These are phyloP conservation scores for Dynastes maya DNA, from an alignment of 2,888 invertebrate genomes.

Conservation along the genomic window DNA sequence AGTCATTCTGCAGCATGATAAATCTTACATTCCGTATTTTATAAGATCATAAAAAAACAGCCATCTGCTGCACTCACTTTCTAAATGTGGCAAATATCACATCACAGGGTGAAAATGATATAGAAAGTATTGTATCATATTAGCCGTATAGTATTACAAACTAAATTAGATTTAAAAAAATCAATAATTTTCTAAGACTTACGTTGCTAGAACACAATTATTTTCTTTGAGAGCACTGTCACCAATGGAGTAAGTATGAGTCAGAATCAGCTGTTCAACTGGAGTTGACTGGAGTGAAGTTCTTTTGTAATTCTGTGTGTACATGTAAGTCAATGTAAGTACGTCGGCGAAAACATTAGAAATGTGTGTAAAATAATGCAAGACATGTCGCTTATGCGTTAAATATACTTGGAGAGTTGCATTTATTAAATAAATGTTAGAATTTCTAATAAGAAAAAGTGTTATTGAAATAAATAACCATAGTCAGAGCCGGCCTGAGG, in stretches of 20 bases:
- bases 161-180: conserved; percentile 22
- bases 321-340: background rate
- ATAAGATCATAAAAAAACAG: conserved; percentile 11
- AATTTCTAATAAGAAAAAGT: conserved; percentile 36
- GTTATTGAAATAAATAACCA: background rate
- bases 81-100: background rate
- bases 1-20: background rate
- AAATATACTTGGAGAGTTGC: conserved; percentile 11
- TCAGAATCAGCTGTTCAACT: conserved; percentile 41
- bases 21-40: conserved; percentile 12
- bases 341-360: background rate
- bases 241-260: background rate
- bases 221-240: background rate
- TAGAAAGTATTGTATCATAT: background rate
- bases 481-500: background rate
- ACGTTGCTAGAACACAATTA: conserved; percentile 34
- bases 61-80: conserved; percentile 27
- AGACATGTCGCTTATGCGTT: background rate
- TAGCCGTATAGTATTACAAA: background rate
- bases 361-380: background rate
- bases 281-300: conserved; percentile 11
- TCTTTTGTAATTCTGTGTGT: background rate
- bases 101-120: background rate
- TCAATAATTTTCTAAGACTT: conserved; percentile 34
- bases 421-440: conserved; percentile 17